A percentile compares a stretch with the other conserved stretches of the same genome.
phyloP scores from a whole-genome alignment of 2,888 invertebrate genomes.

The Brassicogethes aeneus region DNA sequence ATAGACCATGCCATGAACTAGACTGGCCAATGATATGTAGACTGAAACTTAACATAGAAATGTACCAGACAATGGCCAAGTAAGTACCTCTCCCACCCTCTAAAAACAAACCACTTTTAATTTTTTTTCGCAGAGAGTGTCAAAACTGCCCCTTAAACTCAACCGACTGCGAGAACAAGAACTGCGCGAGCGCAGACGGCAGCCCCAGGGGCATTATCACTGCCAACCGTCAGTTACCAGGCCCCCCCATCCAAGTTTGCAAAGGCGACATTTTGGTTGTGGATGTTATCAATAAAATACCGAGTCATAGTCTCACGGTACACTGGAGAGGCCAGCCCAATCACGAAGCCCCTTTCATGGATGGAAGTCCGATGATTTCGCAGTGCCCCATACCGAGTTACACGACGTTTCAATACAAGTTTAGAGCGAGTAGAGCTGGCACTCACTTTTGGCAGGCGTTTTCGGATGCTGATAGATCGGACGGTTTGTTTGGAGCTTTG shows the following conservation, averaged over 20 bases:
- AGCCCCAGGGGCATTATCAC: constrained; percentile 53
- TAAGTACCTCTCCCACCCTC: too few relatives aligned
- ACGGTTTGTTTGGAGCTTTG: constrained; percentile 62
- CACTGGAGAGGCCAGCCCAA: constrained; percentile 76
- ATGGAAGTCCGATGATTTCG: constrained; percentile 68
- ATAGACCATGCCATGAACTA: constrained; percentile 65
- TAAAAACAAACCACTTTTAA: too few relatives aligned
- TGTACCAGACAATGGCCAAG: constrained; percentile 62
- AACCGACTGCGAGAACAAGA: constrained; percentile 50
- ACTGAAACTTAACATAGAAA: constrained; percentile 64
- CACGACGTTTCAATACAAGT: constrained; percentile 61
- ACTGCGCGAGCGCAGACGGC: constrained; percentile 60
- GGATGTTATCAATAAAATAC: constrained; percentile 61
- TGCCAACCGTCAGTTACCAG: constrained; percentile 60
- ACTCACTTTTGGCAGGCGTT: constrained; percentile 69
- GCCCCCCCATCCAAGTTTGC: constrained; percentile 55
- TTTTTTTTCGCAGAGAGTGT: constrained; percentile 46
- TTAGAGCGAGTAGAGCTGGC: constrained; percentile 56
- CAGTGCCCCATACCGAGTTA: constrained; percentile 65
- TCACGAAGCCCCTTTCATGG: constrained; percentile 63
- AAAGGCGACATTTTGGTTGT: constrained; percentile 65
- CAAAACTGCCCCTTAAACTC: constrained; percentile 55
- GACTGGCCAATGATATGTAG: constrained; percentile 76
- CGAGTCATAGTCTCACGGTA: constrained; percentile 57
- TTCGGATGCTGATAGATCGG: constrained; percentile 57